Percentiles rank a stretch among this genome's conserved stretches.
Conservation (phyloP, 53 echinoderm and acorn worm genomes). For the Henricia sp. region DNA sequence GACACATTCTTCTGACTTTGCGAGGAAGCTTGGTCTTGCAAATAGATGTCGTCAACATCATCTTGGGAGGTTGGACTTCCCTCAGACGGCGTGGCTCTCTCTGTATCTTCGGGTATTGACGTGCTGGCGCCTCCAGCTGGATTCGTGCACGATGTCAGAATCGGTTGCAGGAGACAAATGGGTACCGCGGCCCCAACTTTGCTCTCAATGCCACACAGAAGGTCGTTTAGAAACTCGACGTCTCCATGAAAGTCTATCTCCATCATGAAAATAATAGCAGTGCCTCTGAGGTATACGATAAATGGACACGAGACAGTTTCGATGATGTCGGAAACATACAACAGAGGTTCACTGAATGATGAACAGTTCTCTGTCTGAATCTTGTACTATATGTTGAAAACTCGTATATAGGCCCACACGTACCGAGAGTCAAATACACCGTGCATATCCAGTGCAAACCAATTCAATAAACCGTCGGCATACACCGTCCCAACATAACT, state of each 20-base stretch:
- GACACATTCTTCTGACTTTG: background rate
- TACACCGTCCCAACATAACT: background rate
- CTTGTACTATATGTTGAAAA: too few relatives aligned
- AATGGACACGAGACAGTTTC: background rate
- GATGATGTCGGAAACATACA: too few relatives aligned
- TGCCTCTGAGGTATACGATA: background rate
- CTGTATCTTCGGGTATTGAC: background rate
- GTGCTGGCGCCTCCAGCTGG: background rate
- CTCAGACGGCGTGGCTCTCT: background rate
- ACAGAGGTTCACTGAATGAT: too few relatives aligned
- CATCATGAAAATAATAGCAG: background rate
- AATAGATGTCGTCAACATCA: too few relatives aligned
- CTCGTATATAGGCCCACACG: too few relatives aligned
- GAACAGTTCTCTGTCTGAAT: too few relatives aligned
- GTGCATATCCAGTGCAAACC: too few relatives aligned
- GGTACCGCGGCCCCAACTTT: constrained; percentile 30
- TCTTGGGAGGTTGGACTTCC: too few relatives aligned
- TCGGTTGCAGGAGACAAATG: constrained; percentile 14
- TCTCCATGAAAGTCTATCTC: constrained; percentile 34
- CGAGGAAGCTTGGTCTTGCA: too few relatives aligned
- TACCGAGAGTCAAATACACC: too few relatives aligned
- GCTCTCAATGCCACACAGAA: constrained; percentile 31
- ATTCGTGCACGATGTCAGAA: background rate
- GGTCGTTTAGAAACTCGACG: constrained; percentile 30
- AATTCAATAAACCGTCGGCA: too few relatives aligned